phyloP scores from a whole-genome alignment of 2,113 vertebrate species.

The Steatornis caripensis region DNA sequence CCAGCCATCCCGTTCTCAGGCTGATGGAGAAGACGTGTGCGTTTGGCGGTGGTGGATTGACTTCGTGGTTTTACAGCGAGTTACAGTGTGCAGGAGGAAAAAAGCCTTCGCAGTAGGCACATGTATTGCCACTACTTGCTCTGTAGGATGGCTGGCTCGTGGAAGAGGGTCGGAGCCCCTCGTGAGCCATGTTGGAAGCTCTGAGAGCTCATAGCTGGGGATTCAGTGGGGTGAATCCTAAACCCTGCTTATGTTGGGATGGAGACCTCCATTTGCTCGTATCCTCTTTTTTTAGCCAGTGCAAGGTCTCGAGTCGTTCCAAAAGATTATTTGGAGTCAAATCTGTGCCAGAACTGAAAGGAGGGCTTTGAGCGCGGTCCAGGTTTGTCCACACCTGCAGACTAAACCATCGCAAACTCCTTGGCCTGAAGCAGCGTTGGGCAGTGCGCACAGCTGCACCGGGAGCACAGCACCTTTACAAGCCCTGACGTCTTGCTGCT shows the following conservation, averaged over 20 bases:
- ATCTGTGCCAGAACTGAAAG: neutral
- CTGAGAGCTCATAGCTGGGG: neutral
- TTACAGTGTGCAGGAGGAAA: neutral
- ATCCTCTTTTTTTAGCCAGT: neutral
- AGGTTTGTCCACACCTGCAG: neutral
- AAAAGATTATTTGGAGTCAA: neutral
- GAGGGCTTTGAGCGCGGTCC: neutral
- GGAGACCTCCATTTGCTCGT: neutral
- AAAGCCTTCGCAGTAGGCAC: neutral
- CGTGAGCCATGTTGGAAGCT: neutral
- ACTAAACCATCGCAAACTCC: neutral
- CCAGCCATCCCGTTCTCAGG: neutral
- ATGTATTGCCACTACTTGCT: neutral
- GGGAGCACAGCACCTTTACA: rapidly evolving
- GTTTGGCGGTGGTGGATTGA: neutral
- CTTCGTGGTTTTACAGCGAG: neutral
- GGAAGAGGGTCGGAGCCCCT: neutral
- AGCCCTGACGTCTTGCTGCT: neutral
- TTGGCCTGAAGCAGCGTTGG: neutral
- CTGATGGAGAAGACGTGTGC: neutral
- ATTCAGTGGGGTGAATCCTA: neutral
- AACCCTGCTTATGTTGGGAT: neutral
- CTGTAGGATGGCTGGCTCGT: neutral
- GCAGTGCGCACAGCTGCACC: neutral
- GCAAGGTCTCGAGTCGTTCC: neutral